Conservation (phyloP, 1,140 invertebrate genomes). For the Tigriopus japonicus region DNA sequence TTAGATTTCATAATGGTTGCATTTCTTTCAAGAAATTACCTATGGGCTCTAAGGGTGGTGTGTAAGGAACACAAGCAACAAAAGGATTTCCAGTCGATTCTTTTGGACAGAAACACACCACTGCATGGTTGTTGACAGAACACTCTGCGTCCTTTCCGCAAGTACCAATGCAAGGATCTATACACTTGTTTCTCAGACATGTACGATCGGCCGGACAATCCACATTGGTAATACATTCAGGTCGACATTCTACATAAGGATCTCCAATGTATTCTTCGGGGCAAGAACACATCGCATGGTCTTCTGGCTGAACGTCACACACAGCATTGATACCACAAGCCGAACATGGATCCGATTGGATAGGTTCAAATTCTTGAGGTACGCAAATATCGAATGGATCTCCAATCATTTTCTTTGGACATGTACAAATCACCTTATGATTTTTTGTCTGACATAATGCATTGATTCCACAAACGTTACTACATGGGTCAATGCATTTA, state of each 20-base stretch:
- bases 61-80: constrained; percentile 40
- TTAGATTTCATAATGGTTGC: too few relatives aligned
- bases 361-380: constrained; percentile 24
- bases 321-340: constrained; percentile 45
- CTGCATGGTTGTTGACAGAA: constrained; percentile 21
- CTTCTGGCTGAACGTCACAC: neutral
- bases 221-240: constrained; percentile 52
- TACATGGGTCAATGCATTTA: constrained; percentile 27
- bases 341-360: neutral
- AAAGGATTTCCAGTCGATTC: constrained; percentile 21
- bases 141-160: constrained; percentile 61
- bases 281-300: constrained; percentile 16
- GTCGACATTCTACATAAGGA: constrained; percentile 43
- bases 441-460: constrained; percentile 31
- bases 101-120: constrained; percentile 16
- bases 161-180: constrained; percentile 47
- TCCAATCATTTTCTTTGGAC: constrained; percentile 16
- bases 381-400: constrained; percentile 19
- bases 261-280: neutral
- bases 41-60: too few relatives aligned
- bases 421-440: constrained; percentile 19
- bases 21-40: too few relatives aligned
- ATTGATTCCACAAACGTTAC: constrained; percentile 38
- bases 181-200: constrained; percentile 53
- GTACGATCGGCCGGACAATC: constrained; percentile 55